phyloP scores from a whole-genome alignment of 2,797 vertebrate species.

The Pseudocheirus occidentalis region DNA sequence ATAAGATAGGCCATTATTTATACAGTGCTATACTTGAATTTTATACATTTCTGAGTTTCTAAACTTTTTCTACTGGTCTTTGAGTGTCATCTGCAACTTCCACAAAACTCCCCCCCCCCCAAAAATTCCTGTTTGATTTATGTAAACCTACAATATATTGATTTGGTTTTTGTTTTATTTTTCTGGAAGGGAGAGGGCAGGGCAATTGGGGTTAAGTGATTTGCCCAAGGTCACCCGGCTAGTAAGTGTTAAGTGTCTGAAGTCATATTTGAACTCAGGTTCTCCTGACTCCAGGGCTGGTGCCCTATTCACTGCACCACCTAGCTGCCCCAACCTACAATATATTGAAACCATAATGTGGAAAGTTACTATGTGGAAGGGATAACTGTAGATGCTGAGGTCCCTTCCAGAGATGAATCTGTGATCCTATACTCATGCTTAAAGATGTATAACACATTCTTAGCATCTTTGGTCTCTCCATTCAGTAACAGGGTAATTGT shows the following conservation, averaged over 20 bases:
- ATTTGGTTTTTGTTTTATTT: too few species aligned
- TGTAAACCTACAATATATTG: neutral
- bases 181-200: too few species aligned
- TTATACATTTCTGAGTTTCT: neutral
- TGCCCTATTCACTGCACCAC: too few species aligned
- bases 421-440: neutral
- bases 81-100: neutral
- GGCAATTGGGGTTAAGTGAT: too few species aligned
- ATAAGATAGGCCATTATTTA: neutral
- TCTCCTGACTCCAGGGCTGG: too few species aligned
- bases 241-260: too few species aligned
- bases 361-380: neutral
- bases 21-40: neutral
- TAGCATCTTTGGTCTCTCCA: neutral
- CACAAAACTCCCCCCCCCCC: neutral
- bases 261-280: too few species aligned
- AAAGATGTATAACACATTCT: neutral
- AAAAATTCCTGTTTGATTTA: neutral
- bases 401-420: neutral
- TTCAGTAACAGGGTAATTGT: neutral
- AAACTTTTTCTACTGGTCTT: neutral
- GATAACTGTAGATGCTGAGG: neutral
- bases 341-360: neutral
- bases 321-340: neutral
- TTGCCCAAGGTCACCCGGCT: too few species aligned